Evolutionary conservation across 2,113 vertebrate species (phyloP), one percentile per base, ranked within the genome.

Genomic region (Telmatochromis sp.): DNA sequence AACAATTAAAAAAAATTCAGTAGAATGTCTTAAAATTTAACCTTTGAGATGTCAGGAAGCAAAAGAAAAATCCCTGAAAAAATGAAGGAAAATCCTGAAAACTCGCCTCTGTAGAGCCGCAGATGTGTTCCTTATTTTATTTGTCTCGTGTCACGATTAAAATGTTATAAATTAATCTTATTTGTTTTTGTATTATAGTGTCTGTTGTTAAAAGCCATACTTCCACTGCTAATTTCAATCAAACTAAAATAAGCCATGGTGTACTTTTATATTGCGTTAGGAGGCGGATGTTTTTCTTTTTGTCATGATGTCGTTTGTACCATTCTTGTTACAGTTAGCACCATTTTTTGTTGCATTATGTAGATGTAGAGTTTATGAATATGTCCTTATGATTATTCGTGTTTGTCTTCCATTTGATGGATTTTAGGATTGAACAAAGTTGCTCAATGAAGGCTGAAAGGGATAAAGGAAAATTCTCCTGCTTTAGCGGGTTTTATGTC

Each of bases 121-220:
- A 78, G 21, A 26, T 60, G 7, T 83, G 75, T 10, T 85, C 49
- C 37, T 80, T 21, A 15, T 57, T 26, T 13, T 17, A 49, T 84
- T 45, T 65, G 28, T 85, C 21, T 82, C 33, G 13, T 82, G 51
- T 83, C 12, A 75, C 3, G 5, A 68, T 86, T 81, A 85, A 7
- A 87, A 87, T 45, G 14, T 82, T 73, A 33, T 55, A 26, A 53
- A 70, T 21, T 31, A 83, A 51, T 81, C 23, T 33, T 33, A 9
- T 81, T 82, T 81, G 17, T 33, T 87, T 86, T 83, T 92, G 23
- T 91, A 65, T 68, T 19, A 84, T 86, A 80, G 28, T 58, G 81
- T 89, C 65, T 92, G 68, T 86, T 65, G 75, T 90, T 80, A 40
- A 89, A 93, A 94, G 91, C 90, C 90, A 92, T 86, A 91, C 47